phyloP scores from a whole-genome alignment of 2,113 vertebrate species.

The Ciconia maguari region DNA sequence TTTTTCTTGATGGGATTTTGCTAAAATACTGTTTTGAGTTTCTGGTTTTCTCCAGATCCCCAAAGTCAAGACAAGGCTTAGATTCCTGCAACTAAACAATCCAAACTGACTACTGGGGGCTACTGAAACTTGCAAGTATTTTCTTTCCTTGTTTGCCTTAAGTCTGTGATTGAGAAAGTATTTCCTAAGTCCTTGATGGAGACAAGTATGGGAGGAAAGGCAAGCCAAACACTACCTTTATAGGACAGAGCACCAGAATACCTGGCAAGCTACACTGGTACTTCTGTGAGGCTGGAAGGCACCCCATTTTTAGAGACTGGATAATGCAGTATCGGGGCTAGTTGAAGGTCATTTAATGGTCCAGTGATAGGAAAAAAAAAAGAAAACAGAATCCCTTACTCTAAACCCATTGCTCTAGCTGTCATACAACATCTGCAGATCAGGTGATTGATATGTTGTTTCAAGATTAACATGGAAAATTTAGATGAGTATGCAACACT shows the following conservation, averaged over 20 bases:
- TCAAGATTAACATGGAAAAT: slow-evolving; percentile 1
- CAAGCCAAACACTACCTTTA: not conserved
- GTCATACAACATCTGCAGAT: not conserved
- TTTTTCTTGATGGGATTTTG: not conserved
- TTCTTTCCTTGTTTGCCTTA: not conserved
- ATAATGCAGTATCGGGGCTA: rapidly evolving
- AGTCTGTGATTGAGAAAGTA: not conserved
- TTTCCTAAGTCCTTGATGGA: not conserved
- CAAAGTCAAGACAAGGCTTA: not conserved
- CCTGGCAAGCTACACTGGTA: not conserved
- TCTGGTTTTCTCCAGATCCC: not conserved
- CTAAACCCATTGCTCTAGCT: not conserved
- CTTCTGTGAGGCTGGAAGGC: not conserved
- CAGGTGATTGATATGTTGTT: not conserved
- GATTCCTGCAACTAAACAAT: not conserved
- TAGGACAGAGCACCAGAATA: not conserved
- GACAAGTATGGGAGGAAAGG: not conserved
- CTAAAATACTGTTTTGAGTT: not conserved
- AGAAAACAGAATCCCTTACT: not conserved
- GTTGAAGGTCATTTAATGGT: not conserved
- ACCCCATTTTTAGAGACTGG: not conserved
- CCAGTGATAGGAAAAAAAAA: not conserved
- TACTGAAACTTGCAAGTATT: not conserved
- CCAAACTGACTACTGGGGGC: not conserved
- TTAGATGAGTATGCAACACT: not conserved